These are phyloP conservation scores for Philypnodon macrostomus DNA, from an alignment of 2,797 vertebrate genomes.

Conservation along the genomic window DNA sequence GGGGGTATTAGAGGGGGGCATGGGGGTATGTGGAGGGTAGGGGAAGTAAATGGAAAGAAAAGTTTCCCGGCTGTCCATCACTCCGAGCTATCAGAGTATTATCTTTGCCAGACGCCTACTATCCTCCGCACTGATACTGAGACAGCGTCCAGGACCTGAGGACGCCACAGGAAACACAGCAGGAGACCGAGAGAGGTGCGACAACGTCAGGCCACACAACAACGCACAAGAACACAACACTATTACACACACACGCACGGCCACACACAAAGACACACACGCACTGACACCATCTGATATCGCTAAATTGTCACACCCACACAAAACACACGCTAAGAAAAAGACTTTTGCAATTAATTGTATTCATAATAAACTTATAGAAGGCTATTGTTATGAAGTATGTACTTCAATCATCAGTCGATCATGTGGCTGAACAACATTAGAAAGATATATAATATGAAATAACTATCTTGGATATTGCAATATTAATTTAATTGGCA, in stretches of 20 bases:
- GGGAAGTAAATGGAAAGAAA: constrained; percentile 44
- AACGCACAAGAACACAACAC: constrained; percentile 42
- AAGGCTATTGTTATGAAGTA: too few species aligned
- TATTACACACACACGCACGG: constrained; percentile 26
- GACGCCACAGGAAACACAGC: constrained; percentile 73
- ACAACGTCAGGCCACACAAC: too few species aligned
- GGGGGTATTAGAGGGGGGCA: too few species aligned
- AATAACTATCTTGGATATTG: too few species aligned
- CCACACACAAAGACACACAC: constrained; percentile 43
- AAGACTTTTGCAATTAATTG: constrained; percentile 43
- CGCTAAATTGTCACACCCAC: constrained; percentile 66
- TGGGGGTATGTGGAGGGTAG: constrained; percentile 31
- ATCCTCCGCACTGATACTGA: constrained; percentile 68
- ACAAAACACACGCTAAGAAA: constrained; percentile 48
- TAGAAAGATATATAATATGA: too few species aligned
- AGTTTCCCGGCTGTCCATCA: constrained; percentile 75
- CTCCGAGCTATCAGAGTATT: constrained; percentile 70
- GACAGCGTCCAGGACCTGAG: constrained; percentile 74
- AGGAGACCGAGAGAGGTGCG: constrained; percentile 72
- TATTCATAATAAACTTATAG: constrained; percentile 29
- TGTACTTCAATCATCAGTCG: too few species aligned
- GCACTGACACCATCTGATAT: constrained; percentile 63
- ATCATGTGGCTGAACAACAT: too few species aligned
- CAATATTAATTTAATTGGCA: too few species aligned
- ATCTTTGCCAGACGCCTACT: constrained; percentile 77